Evolutionary conservation across 2,797 vertebrate species (phyloP).

Genomic region (Eremophila alpestris): DNA sequence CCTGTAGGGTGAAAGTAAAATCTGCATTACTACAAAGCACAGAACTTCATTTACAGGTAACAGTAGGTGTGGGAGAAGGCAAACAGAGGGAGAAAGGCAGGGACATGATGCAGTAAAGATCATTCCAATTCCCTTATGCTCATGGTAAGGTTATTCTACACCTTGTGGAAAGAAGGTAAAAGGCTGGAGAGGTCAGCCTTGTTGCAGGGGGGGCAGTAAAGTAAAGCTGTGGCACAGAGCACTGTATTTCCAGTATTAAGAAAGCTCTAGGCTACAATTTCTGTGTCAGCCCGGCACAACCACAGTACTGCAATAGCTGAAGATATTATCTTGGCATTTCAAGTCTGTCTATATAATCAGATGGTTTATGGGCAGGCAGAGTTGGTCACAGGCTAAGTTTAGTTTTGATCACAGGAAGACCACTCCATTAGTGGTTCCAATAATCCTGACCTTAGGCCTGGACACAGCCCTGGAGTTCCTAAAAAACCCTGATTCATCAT

Average conservation of each 20-base stretch:
- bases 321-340: neutral
- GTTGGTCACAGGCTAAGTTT: neutral
- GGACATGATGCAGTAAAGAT: neutral
- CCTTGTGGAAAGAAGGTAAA: neutral
- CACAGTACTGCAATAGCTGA: neutral
- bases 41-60: neutral
- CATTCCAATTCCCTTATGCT: neutral
- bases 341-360: neutral
- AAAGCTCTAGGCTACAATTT: neutral
- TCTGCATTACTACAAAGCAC: neutral
- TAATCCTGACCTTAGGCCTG: neutral
- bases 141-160: neutral
- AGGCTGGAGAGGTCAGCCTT: neutral
- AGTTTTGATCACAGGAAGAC: neutral
- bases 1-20: neutral
- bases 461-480: neutral
- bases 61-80: neutral
- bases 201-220: neutral
- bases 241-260: neutral
- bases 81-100: neutral
- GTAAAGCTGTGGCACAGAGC: neutral
- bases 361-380: neutral
- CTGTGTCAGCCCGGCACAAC: neutral
- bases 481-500: constrained; percentile 23
- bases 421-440: neutral